Conservation (phyloP, 1,140 invertebrate species). For the Brachionus asplanchnoidis region DNA sequence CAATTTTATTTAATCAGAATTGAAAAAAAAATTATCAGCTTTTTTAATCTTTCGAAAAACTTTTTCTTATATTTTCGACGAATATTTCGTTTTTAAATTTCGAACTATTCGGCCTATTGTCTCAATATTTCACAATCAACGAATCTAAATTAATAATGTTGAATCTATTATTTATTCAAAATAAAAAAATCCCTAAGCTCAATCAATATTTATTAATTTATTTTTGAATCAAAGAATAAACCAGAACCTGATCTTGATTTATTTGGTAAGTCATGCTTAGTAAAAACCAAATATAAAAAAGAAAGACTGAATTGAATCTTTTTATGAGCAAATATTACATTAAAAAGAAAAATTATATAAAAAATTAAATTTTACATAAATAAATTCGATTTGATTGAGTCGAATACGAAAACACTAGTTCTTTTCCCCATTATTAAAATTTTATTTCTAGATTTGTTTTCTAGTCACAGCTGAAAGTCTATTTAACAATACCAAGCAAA, state of each 20-base stretch:
- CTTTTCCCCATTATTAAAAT: background rate
- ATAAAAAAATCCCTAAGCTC: background rate
- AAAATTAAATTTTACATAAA: background rate
- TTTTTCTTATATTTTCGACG: too few relatives aligned
- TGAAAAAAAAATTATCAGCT: too few relatives aligned
- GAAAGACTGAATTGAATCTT: background rate
- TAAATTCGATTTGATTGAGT: background rate
- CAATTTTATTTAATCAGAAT: too few relatives aligned
- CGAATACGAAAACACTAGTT: background rate
- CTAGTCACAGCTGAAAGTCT: background rate
- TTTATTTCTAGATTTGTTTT: slow-evolving; percentile 20
- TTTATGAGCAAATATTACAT: background rate
- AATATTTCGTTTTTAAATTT: too few relatives aligned
- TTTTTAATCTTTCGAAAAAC: too few relatives aligned
- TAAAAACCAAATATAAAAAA: background rate
- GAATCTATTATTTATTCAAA: too few relatives aligned
- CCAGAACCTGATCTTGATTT: background rate
- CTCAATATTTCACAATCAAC: too few relatives aligned
- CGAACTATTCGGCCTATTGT: too few relatives aligned
- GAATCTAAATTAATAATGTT: too few relatives aligned
- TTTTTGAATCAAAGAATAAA: too few relatives aligned
- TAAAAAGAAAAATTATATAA: background rate
- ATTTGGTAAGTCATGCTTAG: background rate
- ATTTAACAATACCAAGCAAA: slow-evolving; percentile 9
- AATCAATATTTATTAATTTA: too few relatives aligned